Conservation (phyloP, 2,888 invertebrate genomes). For the Onchidella celtica region DNA sequence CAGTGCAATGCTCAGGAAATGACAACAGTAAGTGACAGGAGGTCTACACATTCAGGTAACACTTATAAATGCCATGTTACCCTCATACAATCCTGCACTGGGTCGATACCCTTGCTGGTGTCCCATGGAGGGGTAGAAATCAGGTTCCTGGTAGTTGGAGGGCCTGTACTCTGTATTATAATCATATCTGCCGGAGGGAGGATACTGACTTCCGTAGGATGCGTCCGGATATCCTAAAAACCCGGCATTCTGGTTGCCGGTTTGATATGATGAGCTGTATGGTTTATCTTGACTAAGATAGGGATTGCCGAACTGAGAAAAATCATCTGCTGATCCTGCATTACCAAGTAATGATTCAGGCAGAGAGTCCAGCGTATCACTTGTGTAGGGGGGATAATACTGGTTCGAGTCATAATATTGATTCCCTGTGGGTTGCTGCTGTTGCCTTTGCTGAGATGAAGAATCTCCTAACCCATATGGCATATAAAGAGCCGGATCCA, state of each 20-base stretch:
- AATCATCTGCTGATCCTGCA: conserved; percentile 30
- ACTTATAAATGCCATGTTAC: no score
- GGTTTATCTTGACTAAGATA: conserved; percentile 34
- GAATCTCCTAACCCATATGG: conserved; percentile 27
- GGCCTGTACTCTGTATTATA: conserved; percentile 40
- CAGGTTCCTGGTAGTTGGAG: conserved; percentile 39
- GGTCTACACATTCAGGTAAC: no score
- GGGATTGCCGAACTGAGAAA: conserved; percentile 45
- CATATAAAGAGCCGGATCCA: conserved; percentile 26
- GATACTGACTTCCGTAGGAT: conserved; percentile 24
- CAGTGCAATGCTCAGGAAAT: no score
- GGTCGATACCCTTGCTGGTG: conserved; percentile 25
- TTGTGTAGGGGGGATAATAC: conserved; percentile 19
- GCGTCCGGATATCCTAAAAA: conserved; percentile 32
- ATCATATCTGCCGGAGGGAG: conserved; percentile 21
- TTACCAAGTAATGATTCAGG: conserved; percentile 35
- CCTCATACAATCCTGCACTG: conserved; percentile 45
- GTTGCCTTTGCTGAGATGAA: background rate
- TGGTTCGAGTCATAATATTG: conserved; percentile 29
- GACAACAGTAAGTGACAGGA: no score
- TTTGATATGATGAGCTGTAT: background rate
- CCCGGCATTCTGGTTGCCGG: conserved; percentile 2
- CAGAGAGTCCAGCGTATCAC: conserved; percentile 28
- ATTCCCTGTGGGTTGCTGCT: background rate
- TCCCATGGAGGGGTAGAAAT: conserved; percentile 32